These are phyloP conservation scores for Caenorhabditis inopinata DNA, from an alignment of 1,140 invertebrate species.

Conservation along the genomic window DNA sequence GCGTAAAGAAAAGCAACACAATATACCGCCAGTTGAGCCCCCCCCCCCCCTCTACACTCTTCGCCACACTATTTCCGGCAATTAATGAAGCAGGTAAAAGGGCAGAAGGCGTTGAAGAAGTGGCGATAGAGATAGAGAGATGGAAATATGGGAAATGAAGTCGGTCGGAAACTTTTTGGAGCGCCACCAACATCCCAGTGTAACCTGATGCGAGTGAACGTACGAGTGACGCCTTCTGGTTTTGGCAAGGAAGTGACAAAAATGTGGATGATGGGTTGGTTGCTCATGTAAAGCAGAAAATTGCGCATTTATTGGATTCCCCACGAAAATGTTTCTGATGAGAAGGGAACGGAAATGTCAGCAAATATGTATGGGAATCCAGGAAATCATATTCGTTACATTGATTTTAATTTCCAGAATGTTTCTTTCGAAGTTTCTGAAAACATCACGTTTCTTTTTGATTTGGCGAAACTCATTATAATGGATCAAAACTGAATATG, in stretches of 20 bases:
- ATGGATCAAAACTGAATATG: no score
- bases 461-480: no score
- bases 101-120: neutral
- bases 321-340: neutral
- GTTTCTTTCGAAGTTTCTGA: no score
- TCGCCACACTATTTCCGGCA: conserved; percentile 26
- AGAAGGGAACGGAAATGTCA: neutral
- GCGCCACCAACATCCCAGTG: neutral
- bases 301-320: no score
- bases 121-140: neutral
- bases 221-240: conserved; percentile 8
- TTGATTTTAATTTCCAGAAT: no score
- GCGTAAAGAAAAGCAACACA: conserved; percentile 8
- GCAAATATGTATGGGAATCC: no score
- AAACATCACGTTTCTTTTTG: no score
- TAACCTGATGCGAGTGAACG: neutral
- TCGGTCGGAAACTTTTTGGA: conserved; percentile 10
- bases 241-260: neutral
- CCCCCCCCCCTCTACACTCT: neutral
- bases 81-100: conserved; percentile 33
- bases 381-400: no score
- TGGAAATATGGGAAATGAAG: conserved; percentile 17
- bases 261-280: neutral
- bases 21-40: neutral
- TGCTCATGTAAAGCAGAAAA: no score